These are phyloP conservation scores for Arremon aurantiirostris DNA, from an alignment of 2,797 vertebrate species.

Conservation along the genomic window DNA sequence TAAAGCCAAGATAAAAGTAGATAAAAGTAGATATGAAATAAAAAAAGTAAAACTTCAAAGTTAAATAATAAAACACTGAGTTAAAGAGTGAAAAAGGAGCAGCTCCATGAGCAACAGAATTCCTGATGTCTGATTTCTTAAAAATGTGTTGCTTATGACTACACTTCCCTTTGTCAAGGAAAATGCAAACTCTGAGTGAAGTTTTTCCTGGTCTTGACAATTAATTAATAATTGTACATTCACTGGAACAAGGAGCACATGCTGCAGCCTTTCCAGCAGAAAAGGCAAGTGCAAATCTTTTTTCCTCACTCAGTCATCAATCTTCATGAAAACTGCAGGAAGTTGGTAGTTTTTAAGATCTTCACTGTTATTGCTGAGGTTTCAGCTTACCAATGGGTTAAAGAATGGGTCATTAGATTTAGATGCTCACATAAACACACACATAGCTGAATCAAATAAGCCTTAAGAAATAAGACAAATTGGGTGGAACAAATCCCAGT, in stretches of 20 bases:
- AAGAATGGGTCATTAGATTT: slow-evolving; percentile 44
- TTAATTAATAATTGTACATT: not conserved
- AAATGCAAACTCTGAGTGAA: not conserved
- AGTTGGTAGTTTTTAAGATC: not conserved
- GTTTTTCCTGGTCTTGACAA: not conserved
- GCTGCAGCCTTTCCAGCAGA: not conserved
- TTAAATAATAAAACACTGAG: not conserved
- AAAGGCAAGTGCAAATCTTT: not conserved
- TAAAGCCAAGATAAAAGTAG: not conserved
- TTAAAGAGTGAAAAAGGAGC: not conserved
- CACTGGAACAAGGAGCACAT: not conserved
- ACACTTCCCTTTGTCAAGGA: not conserved
- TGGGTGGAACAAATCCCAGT: slow-evolving; percentile 41
- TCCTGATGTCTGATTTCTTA: not conserved
- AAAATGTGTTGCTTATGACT: not conserved
- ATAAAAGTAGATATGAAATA: not conserved
- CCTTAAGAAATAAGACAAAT: slow-evolving; percentile 52
- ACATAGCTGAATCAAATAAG: slow-evolving; percentile 39
- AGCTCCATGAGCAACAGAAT: not conserved
- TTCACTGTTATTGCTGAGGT: not conserved
- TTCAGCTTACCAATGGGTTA: slow-evolving; percentile 22
- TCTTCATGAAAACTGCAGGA: not conserved
- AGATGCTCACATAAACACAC: slow-evolving; percentile 37
- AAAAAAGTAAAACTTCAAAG: not conserved
- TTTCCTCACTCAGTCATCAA: not conserved